Evolutionary conservation across 2,113 vertebrate genomes (phyloP).

Genomic region (Rutilus rutilus): DNA sequence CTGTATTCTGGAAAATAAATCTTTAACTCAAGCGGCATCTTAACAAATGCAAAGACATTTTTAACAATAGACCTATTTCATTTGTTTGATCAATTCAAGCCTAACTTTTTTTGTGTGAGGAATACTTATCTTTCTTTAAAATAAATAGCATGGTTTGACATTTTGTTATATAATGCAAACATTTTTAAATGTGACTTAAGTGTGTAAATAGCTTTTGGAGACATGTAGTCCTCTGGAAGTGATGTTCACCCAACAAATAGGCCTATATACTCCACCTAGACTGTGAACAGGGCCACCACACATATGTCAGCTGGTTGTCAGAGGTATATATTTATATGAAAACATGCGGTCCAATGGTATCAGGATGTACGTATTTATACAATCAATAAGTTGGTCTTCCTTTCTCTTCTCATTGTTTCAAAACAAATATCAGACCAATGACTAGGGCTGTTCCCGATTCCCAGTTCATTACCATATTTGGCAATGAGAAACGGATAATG

Average conservation of each 20-base stretch:
- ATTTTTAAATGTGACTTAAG: no score
- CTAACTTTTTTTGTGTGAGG: no score
- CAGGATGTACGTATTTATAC: constrained; percentile 28
- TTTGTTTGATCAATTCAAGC: no score
- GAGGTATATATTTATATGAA: constrained; percentile 20
- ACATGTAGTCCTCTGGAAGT: background rate
- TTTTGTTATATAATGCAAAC: no score
- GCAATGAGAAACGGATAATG: background rate
- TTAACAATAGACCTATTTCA: no score
- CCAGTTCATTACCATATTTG: background rate
- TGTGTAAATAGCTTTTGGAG: background rate
- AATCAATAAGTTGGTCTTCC: background rate
- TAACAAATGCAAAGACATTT: no score
- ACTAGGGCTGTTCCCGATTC: background rate
- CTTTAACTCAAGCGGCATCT: no score
- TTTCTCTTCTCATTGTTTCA: constrained; percentile 13
- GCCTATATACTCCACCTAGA: no score
- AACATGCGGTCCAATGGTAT: background rate
- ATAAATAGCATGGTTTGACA: no score
- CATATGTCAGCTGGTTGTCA: background rate
- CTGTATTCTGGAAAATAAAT: no score
- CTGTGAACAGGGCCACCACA: no score
- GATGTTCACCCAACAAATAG: background rate
- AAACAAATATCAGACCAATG: background rate
- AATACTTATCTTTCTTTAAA: no score